Evolutionary conservation across 2,888 invertebrate species (phyloP).

Genomic region (Branchinecta sandiegonensis): DNA sequence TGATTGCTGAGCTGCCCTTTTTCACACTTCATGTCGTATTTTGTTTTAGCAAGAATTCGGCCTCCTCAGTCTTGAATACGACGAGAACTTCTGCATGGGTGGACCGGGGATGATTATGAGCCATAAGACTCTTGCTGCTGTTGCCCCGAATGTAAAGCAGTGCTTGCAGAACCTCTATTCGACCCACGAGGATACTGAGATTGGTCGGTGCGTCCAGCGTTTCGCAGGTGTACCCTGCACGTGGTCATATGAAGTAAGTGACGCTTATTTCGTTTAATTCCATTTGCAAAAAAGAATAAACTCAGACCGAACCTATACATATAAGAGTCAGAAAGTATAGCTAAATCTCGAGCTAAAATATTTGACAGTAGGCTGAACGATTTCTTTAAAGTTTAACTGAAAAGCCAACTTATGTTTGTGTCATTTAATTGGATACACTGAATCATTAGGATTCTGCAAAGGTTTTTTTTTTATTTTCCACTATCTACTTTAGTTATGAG

Average conservation of each 20-base stretch:
- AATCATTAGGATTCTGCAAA: too few species aligned
- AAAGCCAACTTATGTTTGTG: too few species aligned
- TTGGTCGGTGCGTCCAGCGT: slow-evolving; percentile 84
- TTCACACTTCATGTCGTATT: too few species aligned
- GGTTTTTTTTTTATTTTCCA: too few species aligned
- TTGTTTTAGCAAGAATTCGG: slow-evolving; percentile 52
- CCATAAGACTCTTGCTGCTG: slow-evolving; percentile 58
- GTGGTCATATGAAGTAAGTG: slow-evolving; percentile 79
- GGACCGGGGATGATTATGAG: slow-evolving; percentile 92
- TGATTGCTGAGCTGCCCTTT: too few species aligned
- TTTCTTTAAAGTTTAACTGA: too few species aligned
- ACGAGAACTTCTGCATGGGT: slow-evolving; percentile 99
- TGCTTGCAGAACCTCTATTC: slow-evolving; percentile 86
- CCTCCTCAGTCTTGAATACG: slow-evolving; percentile 65
- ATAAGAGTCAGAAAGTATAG: too few species aligned
- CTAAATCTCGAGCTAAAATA: too few species aligned
- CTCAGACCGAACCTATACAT: background rate
- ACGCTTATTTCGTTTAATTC: background rate
- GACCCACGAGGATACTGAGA: slow-evolving; percentile 94
- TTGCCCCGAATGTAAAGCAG: slow-evolving; percentile 78
- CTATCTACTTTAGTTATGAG: too few species aligned
- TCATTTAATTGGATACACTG: too few species aligned
- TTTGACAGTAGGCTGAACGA: too few species aligned
- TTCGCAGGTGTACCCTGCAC: slow-evolving; percentile 95
- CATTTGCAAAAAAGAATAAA: background rate